These are phyloP conservation scores for Vespertilio murinus DNA, from an alignment of 2,797 vertebrate genomes.

Conservation along the genomic window DNA sequence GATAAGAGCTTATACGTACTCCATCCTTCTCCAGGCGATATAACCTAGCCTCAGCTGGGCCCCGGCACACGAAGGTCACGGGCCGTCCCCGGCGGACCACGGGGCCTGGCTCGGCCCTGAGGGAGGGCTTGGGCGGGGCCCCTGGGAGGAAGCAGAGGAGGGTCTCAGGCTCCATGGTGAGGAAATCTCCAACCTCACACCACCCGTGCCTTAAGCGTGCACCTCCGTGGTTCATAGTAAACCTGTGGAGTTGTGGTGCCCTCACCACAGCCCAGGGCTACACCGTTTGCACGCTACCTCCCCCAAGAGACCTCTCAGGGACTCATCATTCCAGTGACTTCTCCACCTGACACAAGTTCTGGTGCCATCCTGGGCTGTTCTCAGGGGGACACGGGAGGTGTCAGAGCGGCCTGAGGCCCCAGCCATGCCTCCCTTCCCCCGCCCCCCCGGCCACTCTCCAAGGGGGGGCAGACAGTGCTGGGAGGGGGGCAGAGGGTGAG, in stretches of 20 bases:
- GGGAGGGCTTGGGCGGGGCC: too few relatives aligned
- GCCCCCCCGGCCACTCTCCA: rapidly evolving
- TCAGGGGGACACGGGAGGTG: rapidly evolving
- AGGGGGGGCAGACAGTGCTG: too few relatives aligned
- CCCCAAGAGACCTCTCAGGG: too few relatives aligned
- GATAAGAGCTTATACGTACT: rapidly evolving
- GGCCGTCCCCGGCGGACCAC: too few relatives aligned
- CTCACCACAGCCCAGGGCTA: rapidly evolving
- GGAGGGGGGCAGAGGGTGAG: not conserved
- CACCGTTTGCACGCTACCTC: rapidly evolving
- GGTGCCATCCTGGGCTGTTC: rapidly evolving
- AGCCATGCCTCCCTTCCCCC: rapidly evolving
- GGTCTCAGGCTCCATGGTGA: too few relatives aligned
- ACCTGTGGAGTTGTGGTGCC: too few relatives aligned
- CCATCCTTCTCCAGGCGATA: rapidly evolving
- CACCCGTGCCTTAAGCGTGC: rapidly evolving
- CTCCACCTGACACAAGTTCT: not conserved
- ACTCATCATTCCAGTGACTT: not conserved
- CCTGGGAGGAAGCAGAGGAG: too few relatives aligned
- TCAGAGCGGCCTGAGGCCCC: too few relatives aligned
- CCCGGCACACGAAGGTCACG: too few relatives aligned
- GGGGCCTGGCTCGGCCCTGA: too few relatives aligned
- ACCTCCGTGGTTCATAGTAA: not conserved
- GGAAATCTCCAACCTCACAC: too few relatives aligned
- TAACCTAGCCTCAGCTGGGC: not conserved